phyloP scores from a whole-genome alignment of 53 echinoderm and acorn worm species.

The Zoroaster sp. region DNA sequence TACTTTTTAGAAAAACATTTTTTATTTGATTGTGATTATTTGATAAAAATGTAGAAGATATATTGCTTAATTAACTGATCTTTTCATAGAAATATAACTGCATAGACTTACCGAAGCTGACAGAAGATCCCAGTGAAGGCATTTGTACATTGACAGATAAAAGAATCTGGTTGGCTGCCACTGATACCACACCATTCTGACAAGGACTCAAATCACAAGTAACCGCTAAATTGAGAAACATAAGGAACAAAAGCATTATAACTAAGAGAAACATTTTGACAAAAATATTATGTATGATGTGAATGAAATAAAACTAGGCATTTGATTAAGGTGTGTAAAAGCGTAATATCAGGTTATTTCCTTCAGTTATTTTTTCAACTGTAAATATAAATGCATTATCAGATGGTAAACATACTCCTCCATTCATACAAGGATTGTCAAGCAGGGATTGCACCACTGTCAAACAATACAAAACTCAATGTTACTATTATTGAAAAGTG shows the following conservation, averaged over 20 bases:
- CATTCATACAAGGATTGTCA: slow-evolving; percentile 53
- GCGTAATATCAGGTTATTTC: background rate
- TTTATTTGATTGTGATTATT: too few relatives aligned
- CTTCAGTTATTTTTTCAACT: background rate
- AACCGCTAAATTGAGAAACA: slow-evolving; percentile 19
- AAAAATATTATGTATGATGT: background rate
- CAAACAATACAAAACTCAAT: background rate
- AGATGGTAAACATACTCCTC: slow-evolving; percentile 9
- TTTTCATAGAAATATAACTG: too few relatives aligned
- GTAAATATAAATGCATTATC: slow-evolving; percentile 47
- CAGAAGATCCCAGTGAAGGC: too few relatives aligned
- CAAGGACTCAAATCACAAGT: slow-evolving; percentile 51
- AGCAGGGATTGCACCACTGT: background rate
- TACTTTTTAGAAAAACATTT: too few relatives aligned
- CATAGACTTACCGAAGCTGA: too few relatives aligned
- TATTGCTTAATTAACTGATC: too few relatives aligned
- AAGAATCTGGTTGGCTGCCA: too few relatives aligned
- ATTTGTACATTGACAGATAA: too few relatives aligned
- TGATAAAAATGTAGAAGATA: too few relatives aligned
- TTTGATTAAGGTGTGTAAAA: too few relatives aligned
- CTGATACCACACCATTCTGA: too few relatives aligned
- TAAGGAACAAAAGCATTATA: background rate
- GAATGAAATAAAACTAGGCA: too few relatives aligned
- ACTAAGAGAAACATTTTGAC: background rate
- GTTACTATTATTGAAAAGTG: background rate